Base-by-base conservation (phyloP, 2,113 vertebrate species). In the Mellivora capensis region DNA sequence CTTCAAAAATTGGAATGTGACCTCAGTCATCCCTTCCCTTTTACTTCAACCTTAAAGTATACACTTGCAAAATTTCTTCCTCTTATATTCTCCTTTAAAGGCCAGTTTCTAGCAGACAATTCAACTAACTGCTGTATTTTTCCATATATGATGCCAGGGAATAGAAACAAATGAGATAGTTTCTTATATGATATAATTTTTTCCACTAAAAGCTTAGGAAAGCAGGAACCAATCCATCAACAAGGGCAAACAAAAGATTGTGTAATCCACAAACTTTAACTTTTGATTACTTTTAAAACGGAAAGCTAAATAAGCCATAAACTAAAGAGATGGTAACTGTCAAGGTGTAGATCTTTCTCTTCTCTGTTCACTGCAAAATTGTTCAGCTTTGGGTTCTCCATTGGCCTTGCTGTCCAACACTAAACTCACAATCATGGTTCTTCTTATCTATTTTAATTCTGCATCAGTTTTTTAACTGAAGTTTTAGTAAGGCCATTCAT, bases 141-240 rank as follows among this genome's bases (percentile, higher is more conserved):
- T 99, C 99, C 99, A 98, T 98, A 98, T 98, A 98, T 98, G 98
- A 98, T 98, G 99, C 98, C 99, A 99, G 98, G 97, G 98, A 98
- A 98, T 95, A 98, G 97, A 62, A 37, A 98, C 96, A 97, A 98
- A 97, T 37, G 93, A 90, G 98, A 98, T 98, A 91, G 98, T 98
- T 99, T 98, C 98, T 99, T 98, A 98, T 97, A 98, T 98, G 98
- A 98, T 98, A 98, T 98, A 99, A 99, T 98, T 97, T 97, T 99
- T 99, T 99, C 99, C 98, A 99, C 98, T 98, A 98, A 97, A 97
- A 98, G 97, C 87, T 95, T 97, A 98, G 97, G 97, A 97, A 97
- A 98, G 98, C 98, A 98, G 98, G 98, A 99, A 98, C 98, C 0
- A 10, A 98, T 98, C 98, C 80, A 94, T 98, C 98, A 98, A 94